A percentile compares a stretch with the other conserved stretches of the same genome.
Evolutionary conservation across 2,888 invertebrate species (phyloP).

Genomic region (Lycocerus yunnanus): DNA sequence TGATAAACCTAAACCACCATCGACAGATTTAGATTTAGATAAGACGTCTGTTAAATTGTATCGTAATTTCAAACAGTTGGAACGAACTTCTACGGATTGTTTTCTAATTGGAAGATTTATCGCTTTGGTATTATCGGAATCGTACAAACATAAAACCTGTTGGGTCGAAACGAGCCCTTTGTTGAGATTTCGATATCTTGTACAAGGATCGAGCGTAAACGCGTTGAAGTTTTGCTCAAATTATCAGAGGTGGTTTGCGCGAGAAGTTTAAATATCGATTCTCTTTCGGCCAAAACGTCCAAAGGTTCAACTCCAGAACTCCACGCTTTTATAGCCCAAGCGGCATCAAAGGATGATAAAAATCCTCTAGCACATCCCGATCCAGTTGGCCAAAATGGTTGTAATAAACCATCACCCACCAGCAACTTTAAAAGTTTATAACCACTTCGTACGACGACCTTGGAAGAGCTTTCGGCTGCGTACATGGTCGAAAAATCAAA

Average conservation of each 20-base stretch:
- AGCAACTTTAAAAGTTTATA: constrained; percentile 84
- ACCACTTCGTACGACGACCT: constrained; percentile 75
- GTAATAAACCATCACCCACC: constrained; percentile 94
- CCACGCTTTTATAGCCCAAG: constrained; percentile 90
- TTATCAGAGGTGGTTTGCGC: constrained; percentile 98
- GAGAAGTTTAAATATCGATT: constrained; percentile 80
- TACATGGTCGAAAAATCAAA: constrained; percentile 99
- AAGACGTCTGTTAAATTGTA: too few species aligned
- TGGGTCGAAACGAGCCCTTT: constrained; percentile 73
- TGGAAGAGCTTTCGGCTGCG: constrained; percentile 92
- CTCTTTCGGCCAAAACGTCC: constrained; percentile 90
- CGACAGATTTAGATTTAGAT: neutral
- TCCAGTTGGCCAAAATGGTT: constrained; percentile 98
- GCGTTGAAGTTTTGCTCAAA: constrained; percentile 83
- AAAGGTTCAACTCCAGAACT: constrained; percentile 74
- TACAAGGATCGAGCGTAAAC: constrained; percentile 85
- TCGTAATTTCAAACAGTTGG: too few species aligned
- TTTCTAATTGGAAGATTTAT: constrained; percentile 57
- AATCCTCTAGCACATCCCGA: constrained; percentile 98
- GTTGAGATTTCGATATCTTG: constrained; percentile 85
- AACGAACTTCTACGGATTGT: too few species aligned
- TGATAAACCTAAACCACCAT: neutral
- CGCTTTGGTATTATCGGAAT: constrained; percentile 70
- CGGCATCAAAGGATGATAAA: constrained; percentile 92
- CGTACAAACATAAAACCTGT: constrained; percentile 73